Evolutionary conservation across 2,113 vertebrate genomes (phyloP).

Genomic region (Sander vitreus): DNA sequence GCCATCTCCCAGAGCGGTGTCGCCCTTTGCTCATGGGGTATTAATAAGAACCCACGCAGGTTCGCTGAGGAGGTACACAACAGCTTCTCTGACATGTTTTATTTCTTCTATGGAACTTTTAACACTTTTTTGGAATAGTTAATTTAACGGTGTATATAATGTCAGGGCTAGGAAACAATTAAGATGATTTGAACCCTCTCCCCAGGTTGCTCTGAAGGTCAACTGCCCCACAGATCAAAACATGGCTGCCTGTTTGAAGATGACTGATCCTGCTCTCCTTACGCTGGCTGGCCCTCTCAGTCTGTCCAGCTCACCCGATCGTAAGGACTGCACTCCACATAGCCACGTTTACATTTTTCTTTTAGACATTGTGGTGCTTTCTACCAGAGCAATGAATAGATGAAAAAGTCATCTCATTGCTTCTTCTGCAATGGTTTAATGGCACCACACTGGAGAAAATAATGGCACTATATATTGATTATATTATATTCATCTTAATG

Average conservation of each 20-base stretch:
- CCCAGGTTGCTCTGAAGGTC: constrained; percentile 87
- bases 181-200: background rate
- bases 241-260: constrained; percentile 87
- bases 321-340: constrained; percentile 70
- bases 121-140: background rate
- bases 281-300: constrained; percentile 84
- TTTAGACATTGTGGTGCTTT: background rate
- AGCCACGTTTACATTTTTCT: background rate
- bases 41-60: constrained; percentile 87
- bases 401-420: background rate
- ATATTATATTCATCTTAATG: background rate
- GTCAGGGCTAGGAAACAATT: background rate
- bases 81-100: background rate
- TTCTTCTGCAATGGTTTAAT: background rate
- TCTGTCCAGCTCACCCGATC: constrained; percentile 60
- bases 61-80: constrained; percentile 85
- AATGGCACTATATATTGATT: background rate
- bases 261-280: constrained; percentile 81
- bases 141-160: too few relatives aligned
- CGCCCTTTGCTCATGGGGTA: constrained; percentile 87
- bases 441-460: background rate
- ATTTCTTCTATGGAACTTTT: background rate
- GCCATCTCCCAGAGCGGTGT: constrained; percentile 95
- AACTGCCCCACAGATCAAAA: constrained; percentile 85
- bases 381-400: background rate